phyloP scores from a whole-genome alignment of 2,113 vertebrate species.

The Ia io region DNA sequence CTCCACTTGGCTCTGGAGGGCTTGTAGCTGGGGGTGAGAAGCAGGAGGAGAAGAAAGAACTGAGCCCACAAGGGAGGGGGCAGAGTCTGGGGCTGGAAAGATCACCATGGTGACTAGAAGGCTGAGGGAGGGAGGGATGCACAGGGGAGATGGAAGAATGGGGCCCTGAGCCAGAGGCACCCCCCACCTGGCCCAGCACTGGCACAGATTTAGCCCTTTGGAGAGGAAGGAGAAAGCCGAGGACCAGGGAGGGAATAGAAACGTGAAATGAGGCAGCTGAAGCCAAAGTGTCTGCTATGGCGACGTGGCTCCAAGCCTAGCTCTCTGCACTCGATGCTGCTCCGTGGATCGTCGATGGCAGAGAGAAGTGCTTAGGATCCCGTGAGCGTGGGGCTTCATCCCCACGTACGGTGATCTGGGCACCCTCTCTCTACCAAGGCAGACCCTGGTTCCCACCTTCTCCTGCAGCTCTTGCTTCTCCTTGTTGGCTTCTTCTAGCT shows the following conservation, averaged over 20 bases:
- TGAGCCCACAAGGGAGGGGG: background rate
- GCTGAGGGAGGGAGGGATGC: background rate
- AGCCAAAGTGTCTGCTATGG: slow-evolving; percentile 45
- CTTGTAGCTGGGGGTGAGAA: slow-evolving; percentile 86
- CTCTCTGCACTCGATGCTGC: background rate
- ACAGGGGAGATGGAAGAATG: background rate
- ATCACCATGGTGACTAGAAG: slow-evolving; percentile 63
- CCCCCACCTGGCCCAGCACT: background rate
- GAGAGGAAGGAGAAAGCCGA: slow-evolving; percentile 38
- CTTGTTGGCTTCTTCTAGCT: slow-evolving; percentile 94
- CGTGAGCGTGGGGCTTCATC: background rate
- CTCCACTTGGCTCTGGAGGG: slow-evolving; percentile 95
- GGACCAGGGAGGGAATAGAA: slow-evolving; percentile 48
- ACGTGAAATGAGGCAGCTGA: slow-evolving; percentile 35
- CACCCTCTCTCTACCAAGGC: background rate
- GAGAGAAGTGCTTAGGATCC: background rate
- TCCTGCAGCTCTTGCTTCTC: slow-evolving; percentile 98
- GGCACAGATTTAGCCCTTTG: slow-evolving; percentile 44
- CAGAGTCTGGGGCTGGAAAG: slow-evolving; percentile 71
- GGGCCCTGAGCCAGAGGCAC: background rate
- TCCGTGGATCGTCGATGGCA: background rate
- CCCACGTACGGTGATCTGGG: background rate
- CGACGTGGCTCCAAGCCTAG: slow-evolving; percentile 28
- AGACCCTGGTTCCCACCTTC: slow-evolving; percentile 84
- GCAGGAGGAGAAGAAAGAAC: background rate